Evolutionary conservation across 2,888 invertebrate species (phyloP), one percentile per base, ranked within the genome.

Genomic region (Gymnocheta viridis): DNA sequence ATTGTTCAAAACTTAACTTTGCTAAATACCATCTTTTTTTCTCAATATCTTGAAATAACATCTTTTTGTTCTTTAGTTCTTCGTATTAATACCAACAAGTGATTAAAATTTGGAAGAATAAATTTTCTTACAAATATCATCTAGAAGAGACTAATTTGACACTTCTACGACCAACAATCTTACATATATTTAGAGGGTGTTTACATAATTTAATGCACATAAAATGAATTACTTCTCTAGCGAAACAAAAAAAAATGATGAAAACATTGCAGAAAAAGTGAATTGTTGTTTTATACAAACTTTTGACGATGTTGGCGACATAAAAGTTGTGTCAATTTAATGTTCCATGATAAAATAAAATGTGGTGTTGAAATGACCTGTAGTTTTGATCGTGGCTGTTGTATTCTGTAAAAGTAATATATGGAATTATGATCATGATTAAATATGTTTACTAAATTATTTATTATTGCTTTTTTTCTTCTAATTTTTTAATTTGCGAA

Each of bases 261-360:
- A 32, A 56, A 56, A 38, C 1, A 60, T 49, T 27, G 56, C 51
- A 47, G 51, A 17, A 60, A 32, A 49, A 29, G 10, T 9, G 29
- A 24, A 35, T 51, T 29, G 7, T 51, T 66, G 4, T 66, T 76
- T 72, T 78, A 87, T 87, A 88, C 87, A 88, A 89, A 89, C 89
- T 89, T 89, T 87, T 86, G 86, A 74, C 83, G 87, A 85, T 86
- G 87, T 82, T 89, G 89, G 86, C 86, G 88, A 87, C 89, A 86
- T 81, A 88, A 87, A 82, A 89, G 86, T 86, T 89, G 87, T 86
- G 86, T 86, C 74, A 86, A 87, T 87, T 87, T 87, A 64, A 79
- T 58, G 80, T 82, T 82, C 82, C 82, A 79, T 0, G 86, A 83
- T 78, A 85, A 86, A 29, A 87, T 78, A 54, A 87, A 87, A 83